Conservation (phyloP, 2,113 vertebrate genomes). For the Vimba vimba region DNA sequence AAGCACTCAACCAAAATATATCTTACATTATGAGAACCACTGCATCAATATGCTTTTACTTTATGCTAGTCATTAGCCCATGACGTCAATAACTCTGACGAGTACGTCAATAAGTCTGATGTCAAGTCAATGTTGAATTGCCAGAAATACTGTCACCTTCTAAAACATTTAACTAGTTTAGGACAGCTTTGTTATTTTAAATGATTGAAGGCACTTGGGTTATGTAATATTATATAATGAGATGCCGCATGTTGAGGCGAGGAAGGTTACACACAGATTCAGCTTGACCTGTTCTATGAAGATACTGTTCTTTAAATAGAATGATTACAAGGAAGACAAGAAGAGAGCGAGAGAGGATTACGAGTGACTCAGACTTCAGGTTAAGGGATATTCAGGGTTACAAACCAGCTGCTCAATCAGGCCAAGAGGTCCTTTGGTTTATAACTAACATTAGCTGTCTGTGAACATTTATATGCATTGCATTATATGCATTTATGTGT, state of each 20-base stretch:
- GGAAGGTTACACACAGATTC: conserved; percentile 37
- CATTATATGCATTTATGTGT: too few species aligned
- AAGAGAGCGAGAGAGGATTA: conserved; percentile 24
- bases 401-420: background rate
- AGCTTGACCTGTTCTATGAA: conserved; percentile 34
- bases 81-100: background rate
- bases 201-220: background rate
- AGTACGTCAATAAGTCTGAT: background rate
- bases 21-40: background rate
- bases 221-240: conserved; percentile 22
- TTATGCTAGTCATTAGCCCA: background rate
- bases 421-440: background rate
- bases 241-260: background rate
- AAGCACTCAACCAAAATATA: too few species aligned
- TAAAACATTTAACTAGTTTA: background rate
- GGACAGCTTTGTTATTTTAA: background rate
- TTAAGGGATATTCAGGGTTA: background rate
- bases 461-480: background rate
- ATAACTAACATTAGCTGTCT: background rate
- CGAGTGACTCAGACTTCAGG: conserved; percentile 53
- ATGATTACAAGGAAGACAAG: conserved; percentile 59
- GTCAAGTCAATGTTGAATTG: background rate
- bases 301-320: conserved; percentile 67
- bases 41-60: background rate
- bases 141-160: background rate